These are phyloP conservation scores for Neodiprion virginianus DNA, from an alignment of 1,140 invertebrate genomes.

Conservation along the genomic window DNA sequence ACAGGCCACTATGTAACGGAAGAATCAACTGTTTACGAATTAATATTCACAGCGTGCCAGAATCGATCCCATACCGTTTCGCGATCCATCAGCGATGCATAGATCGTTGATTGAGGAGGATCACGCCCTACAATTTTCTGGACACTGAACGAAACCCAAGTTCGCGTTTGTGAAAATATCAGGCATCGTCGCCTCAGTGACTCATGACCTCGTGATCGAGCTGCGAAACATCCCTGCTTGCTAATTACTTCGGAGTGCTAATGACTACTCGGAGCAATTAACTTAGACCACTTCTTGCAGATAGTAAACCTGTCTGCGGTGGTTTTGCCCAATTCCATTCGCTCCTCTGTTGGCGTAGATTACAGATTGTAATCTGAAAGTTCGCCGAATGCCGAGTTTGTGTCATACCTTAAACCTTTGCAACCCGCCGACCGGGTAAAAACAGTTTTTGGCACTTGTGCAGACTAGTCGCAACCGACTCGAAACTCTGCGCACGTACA, in stretches of 20 bases:
- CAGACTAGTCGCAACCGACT: no score
- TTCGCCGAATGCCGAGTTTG: background rate
- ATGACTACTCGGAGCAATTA: conserved; percentile 7
- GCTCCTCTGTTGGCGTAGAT: background rate
- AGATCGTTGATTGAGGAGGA: no score
- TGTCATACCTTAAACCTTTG: no score
- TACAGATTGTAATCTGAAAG: background rate
- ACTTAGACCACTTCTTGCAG: background rate
- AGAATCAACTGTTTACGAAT: background rate
- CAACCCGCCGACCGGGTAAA: no score
- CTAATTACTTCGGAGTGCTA: conserved; percentile 9
- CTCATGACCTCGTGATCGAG: background rate
- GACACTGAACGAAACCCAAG: background rate
- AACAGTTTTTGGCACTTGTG: no score
- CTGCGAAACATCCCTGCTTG: background rate
- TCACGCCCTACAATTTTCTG: no score
- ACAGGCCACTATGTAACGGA: background rate
- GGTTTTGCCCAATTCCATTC: background rate
- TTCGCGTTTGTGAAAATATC: background rate
- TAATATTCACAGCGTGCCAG: background rate
- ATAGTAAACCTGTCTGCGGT: background rate
- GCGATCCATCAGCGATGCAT: no score
- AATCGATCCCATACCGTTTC: background rate
- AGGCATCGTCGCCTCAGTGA: background rate
- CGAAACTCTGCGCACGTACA: no score